Conservation (phyloP, 1,140 invertebrate species). For the Bombus balteatus region DNA sequence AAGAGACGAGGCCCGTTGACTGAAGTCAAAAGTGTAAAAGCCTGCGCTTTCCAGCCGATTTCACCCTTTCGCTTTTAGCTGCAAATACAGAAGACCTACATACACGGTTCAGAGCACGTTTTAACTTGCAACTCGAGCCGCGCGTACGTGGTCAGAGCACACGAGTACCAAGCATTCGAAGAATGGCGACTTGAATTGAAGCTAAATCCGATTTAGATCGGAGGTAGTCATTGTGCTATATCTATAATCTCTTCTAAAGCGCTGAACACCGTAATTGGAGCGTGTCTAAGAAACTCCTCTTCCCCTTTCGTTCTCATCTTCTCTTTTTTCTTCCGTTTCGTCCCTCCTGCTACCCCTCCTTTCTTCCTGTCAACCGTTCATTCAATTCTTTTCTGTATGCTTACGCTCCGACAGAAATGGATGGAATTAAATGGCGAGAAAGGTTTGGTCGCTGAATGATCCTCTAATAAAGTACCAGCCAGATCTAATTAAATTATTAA, state of each 20-base stretch:
- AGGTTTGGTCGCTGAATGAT: background rate
- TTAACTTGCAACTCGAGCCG: slow-evolving; percentile 52
- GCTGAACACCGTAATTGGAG: slow-evolving; percentile 64
- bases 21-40: slow-evolving; percentile 71
- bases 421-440: slow-evolving; percentile 26
- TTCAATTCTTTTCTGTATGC: slow-evolving; percentile 15
- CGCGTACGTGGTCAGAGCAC: slow-evolving; percentile 51
- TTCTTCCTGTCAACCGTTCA: background rate
- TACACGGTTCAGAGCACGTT: slow-evolving; percentile 58
- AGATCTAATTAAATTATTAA: slow-evolving; percentile 4
- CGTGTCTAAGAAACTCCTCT: slow-evolving; percentile 60
- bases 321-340: background rate
- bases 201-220: slow-evolving; percentile 68
- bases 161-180: slow-evolving; percentile 47
- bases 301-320: background rate
- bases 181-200: slow-evolving; percentile 59
- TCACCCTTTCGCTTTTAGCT: slow-evolving; percentile 68
- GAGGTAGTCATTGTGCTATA: slow-evolving; percentile 60
- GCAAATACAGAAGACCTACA: slow-evolving; percentile 44
- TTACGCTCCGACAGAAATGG: slow-evolving; percentile 6
- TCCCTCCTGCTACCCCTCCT: background rate
- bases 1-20: slow-evolving; percentile 8
- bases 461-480: background rate
- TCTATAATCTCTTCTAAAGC: slow-evolving; percentile 63
- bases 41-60: slow-evolving; percentile 65